Base-by-base conservation (phyloP, 2,888 invertebrate species). In the Hecatera dysodea region DNA sequence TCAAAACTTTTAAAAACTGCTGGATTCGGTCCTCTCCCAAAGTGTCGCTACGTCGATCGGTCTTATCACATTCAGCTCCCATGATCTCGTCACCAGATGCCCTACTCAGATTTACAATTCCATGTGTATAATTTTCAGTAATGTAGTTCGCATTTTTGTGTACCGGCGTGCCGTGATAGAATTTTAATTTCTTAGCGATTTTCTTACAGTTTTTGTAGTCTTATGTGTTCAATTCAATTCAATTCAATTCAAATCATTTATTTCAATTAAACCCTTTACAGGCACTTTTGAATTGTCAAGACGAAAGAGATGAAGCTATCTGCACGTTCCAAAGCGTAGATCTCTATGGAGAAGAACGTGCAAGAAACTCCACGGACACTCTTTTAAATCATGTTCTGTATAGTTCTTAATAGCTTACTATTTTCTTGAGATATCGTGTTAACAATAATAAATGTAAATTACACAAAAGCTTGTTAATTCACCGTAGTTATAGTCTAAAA, bases 401-500 rank as follows among this genome's bases (percentile, higher is more conserved):
- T n/a, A n/a, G n/a, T n/a, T 5, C n/a, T 36, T 50, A 52, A 36
- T 56, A n/a, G 27, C n/a, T 11, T n/a, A 56, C 17, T 57, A 33
- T 64, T 57, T 11, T 39, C 19, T 8, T 44, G 1, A 50, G 46
- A 27, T 42, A 42, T 66, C 46, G 46, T 36, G 64, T 46, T 33
- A 44, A n/a, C n/a, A n/a, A 44, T 62, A 63, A 36, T 9, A 36
- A 55, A 70, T 55, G 19, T 46, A 53, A 52, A 64, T 53, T 29
- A 52, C 5, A 36, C 52, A 56, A 75, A 33, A 75, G 33, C 67
- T 72, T 67, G 33, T 56, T 42, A 42, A 56, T 48, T 42, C 39
- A 19, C 29, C 67, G 27, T 19, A 33, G 24, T 55, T 55, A 55
- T 42, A 27, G 67, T 42, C 52, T 75, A 42, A 77, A 80, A 64